Evolutionary conservation across 2,113 vertebrate genomes (phyloP).

Genomic region (Ceyx margarethae): DNA sequence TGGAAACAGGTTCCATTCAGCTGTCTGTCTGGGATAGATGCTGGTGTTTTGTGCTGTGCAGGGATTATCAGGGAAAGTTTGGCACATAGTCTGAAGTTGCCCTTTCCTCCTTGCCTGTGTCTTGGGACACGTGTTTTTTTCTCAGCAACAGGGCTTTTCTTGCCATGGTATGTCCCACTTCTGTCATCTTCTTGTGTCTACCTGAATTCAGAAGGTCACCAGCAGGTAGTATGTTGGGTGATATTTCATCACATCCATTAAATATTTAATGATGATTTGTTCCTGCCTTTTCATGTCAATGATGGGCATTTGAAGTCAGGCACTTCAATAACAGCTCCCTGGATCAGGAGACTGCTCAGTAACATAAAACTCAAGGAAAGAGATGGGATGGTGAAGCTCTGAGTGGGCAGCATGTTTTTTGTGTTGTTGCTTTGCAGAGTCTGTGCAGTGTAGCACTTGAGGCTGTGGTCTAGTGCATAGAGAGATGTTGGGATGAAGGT

Average conservation of each 20-base stretch:
- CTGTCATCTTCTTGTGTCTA: background rate
- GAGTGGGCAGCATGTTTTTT: background rate
- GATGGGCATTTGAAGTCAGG: background rate
- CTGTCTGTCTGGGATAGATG: background rate
- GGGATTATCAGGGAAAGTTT: slow-evolving; percentile 10
- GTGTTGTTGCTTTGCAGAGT: background rate
- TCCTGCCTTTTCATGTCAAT: background rate
- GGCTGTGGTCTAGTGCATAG: no score
- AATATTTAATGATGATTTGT: background rate
- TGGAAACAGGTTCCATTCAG: background rate
- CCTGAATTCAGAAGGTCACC: background rate
- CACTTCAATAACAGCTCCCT: background rate
- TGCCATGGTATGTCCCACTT: background rate
- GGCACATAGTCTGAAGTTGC: background rate
- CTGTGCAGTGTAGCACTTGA: background rate
- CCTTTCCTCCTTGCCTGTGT: background rate
- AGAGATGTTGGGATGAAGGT: no score
- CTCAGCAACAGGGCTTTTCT: background rate
- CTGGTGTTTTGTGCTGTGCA: background rate
- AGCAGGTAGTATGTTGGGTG: background rate
- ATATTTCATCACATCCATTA: background rate
- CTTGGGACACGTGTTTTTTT: background rate
- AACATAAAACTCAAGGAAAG: background rate
- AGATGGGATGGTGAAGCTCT: background rate
- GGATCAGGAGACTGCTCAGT: background rate